Evolutionary conservation across 2,797 vertebrate genomes (phyloP).

Genomic region (Paratrypauchen microcephalus): DNA sequence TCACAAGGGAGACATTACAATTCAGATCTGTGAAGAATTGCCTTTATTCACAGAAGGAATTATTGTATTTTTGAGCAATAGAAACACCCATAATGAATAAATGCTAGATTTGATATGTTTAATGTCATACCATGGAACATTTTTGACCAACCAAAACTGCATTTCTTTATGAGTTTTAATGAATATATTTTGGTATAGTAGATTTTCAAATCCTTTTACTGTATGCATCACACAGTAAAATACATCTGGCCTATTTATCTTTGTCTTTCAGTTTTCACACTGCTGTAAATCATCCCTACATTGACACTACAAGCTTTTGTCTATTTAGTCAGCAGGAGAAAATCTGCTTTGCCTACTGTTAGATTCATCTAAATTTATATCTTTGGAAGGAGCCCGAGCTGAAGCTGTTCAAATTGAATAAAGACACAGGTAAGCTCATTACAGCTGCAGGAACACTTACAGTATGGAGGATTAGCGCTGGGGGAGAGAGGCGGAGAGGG

Average conservation of each 20-base stretch:
- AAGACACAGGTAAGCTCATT: slow-evolving; percentile 68
- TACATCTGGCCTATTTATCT: not conserved
- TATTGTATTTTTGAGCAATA: no score
- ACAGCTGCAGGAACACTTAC: slow-evolving; percentile 50
- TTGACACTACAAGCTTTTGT: slow-evolving; percentile 30
- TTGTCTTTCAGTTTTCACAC: not conserved
- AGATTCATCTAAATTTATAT: slow-evolving; percentile 52
- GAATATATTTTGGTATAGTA: not conserved
- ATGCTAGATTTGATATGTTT: no score
- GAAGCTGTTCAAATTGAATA: slow-evolving; percentile 58
- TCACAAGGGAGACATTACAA: no score
- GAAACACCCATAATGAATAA: no score
- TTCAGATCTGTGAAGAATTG: no score
- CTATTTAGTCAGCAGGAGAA: slow-evolving; percentile 32
- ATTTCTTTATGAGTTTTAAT: not conserved
- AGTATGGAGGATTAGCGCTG: slow-evolving; percentile 51
- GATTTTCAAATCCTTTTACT: no score
- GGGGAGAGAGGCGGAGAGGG: slow-evolving; percentile 18
- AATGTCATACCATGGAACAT: no score
- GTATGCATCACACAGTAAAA: not conserved
- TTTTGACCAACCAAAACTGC: not conserved
- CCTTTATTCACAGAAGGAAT: no score
- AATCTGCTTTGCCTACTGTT: slow-evolving; percentile 53
- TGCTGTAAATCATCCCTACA: slow-evolving; percentile 11
- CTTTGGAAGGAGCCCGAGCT: slow-evolving; percentile 42